These are phyloP conservation scores for Lasioglossum pauxillum DNA, from an alignment of 2,888 invertebrate species.

Conservation along the genomic window DNA sequence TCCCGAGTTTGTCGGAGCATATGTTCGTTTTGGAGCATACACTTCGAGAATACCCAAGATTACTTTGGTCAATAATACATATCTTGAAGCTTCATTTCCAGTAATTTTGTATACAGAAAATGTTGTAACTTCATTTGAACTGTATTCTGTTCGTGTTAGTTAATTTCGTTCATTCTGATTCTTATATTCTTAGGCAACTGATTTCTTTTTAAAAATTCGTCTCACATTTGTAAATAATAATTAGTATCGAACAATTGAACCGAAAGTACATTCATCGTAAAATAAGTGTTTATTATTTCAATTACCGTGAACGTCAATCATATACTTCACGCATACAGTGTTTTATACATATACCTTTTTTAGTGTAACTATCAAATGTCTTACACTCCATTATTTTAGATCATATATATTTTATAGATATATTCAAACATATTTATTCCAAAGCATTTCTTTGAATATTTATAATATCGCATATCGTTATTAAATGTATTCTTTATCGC, in stretches of 20 bases:
- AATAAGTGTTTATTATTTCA: background rate
- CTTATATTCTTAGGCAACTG: background rate
- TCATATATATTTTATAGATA: background rate
- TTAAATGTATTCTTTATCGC: background rate
- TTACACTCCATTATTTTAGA: background rate
- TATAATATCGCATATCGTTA: background rate
- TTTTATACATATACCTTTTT: background rate
- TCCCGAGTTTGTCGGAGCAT: constrained; percentile 14
- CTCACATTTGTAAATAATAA: background rate
- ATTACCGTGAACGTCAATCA: background rate
- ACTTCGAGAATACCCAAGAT: constrained; percentile 4
- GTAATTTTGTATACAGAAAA: background rate
- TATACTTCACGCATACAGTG: background rate
- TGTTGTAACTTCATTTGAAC: background rate
- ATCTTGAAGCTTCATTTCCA: background rate
- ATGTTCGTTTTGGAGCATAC: background rate
- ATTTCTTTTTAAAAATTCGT: background rate
- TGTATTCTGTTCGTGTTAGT: background rate
- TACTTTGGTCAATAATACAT: constrained; percentile 1
- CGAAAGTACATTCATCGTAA: background rate
- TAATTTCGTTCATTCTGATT: background rate
- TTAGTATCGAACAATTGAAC: background rate
- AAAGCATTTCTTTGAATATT: background rate
- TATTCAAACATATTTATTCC: background rate
- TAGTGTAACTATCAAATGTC: background rate